phyloP scores from a whole-genome alignment of 1,140 invertebrate species.

The Eupristina koningsbergeri region DNA sequence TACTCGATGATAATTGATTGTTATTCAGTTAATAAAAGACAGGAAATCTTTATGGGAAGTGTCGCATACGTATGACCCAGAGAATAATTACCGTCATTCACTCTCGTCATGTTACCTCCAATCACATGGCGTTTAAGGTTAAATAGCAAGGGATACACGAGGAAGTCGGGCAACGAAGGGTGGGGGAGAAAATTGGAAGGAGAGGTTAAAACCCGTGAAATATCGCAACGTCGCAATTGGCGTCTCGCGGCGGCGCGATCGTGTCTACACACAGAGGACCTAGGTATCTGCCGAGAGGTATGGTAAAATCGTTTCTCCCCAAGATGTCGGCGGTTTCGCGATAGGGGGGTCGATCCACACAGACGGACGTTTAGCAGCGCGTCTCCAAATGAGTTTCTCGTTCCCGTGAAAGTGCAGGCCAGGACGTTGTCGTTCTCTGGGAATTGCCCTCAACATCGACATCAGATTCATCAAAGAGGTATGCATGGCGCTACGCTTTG shows the following conservation, averaged over 20 bases:
- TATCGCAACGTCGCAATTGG: constrained; percentile 64
- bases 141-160: neutral
- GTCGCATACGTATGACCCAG: neutral
- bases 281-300: constrained; percentile 18
- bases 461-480: constrained; percentile 3
- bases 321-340: constrained; percentile 49
- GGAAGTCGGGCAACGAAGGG: neutral
- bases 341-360: constrained; percentile 24
- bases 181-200: neutral
- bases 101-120: neutral
- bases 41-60: no score
- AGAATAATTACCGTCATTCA: neutral
- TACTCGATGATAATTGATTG: no score
- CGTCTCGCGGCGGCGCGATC: constrained; percentile 55
- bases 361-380: constrained; percentile 12
- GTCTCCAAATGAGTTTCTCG: neutral
- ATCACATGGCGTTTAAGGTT: constrained; percentile 12
- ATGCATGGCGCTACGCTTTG: neutral
- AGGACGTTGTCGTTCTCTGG: neutral
- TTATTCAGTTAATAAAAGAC: no score
- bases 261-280: neutral
- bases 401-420: neutral
- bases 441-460: neutral
- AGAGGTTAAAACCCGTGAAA: constrained; percentile 50
- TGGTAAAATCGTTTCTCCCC: constrained; percentile 25